phyloP scores from a whole-genome alignment of 1,140 invertebrate species.

The Alviniconcha marisindica region DNA sequence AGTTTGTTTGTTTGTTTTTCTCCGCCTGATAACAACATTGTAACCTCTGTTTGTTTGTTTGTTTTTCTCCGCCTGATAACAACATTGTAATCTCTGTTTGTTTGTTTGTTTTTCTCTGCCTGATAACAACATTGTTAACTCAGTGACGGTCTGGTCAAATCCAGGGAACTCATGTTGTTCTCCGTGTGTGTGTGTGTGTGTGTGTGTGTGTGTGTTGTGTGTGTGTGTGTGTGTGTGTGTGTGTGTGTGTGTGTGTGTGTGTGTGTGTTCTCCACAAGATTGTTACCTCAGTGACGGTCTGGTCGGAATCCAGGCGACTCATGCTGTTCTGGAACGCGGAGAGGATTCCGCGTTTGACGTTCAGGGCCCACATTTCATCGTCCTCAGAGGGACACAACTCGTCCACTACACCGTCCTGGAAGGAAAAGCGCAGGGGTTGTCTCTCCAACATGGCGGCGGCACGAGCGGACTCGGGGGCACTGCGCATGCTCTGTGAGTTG shows the following conservation, averaged over 20 bases:
- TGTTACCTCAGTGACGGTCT: slow-evolving; percentile 32
- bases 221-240: too few species aligned
- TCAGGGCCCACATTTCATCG: slow-evolving; percentile 88
- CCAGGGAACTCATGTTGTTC: slow-evolving; percentile 88
- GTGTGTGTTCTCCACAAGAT: too few species aligned
- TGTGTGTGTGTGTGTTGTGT: too few species aligned
- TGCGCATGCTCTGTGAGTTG: slow-evolving; percentile 39
- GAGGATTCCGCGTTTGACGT: slow-evolving; percentile 90
- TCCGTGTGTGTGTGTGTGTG: too few species aligned
- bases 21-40: too few species aligned
- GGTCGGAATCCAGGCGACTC: slow-evolving; percentile 83
- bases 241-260: too few species aligned
- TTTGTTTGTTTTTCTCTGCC: too few species aligned
- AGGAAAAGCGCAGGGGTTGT: slow-evolving; percentile 79
- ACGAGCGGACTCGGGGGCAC: slow-evolving; percentile 32
- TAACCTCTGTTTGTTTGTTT: too few species aligned
- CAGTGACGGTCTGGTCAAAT: slow-evolving; percentile 76
- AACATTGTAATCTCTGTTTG: too few species aligned
- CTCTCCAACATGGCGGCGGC: slow-evolving; percentile 52
- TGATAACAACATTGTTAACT: too few species aligned
- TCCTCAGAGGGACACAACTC: slow-evolving; percentile 69
- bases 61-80: too few species aligned
- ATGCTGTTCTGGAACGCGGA: slow-evolving; percentile 93
- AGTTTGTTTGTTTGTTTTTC: too few species aligned
- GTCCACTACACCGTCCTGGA: slow-evolving; percentile 77